Evolutionary conservation across 92 coral and sea anemone genomes (phyloP).

Genomic region (Pocillopora meandrina): DNA sequence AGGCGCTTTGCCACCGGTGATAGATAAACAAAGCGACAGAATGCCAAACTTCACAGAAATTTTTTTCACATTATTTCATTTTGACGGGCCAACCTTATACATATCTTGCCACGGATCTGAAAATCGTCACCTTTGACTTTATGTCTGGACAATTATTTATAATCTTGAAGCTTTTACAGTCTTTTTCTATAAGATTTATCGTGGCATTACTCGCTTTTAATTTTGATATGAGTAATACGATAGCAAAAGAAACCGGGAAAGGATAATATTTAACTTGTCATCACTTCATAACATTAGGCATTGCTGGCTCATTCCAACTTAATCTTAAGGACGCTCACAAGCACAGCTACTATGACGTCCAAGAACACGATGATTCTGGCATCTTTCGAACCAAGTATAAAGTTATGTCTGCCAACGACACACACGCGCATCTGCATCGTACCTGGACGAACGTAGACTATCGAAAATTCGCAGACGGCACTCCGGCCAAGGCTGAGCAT

Average conservation of each 20-base stretch:
- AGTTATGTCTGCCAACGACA: slow-evolving; percentile 55
- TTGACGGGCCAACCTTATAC: too few species aligned
- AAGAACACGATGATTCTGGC: slow-evolving; percentile 89
- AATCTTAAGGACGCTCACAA: slow-evolving; percentile 44
- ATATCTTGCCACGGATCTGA: too few species aligned
- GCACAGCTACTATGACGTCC: slow-evolving; percentile 26
- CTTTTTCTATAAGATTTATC: too few species aligned
- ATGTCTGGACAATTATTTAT: too few species aligned
- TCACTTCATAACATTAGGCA: slow-evolving; percentile 38
- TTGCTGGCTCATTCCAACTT: slow-evolving; percentile 70
- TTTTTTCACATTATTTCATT: too few species aligned
- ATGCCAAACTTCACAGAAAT: too few species aligned
- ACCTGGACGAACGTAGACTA: slow-evolving; percentile 83
- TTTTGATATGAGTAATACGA: not conserved
- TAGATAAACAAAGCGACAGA: too few species aligned
- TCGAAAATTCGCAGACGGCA: slow-evolving; percentile 69
- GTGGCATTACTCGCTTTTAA: too few species aligned
- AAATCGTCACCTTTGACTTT: too few species aligned
- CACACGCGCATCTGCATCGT: slow-evolving; percentile 62
- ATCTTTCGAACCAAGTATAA: slow-evolving; percentile 61
- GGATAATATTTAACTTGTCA: too few species aligned
- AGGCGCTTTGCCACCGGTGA: too few species aligned
- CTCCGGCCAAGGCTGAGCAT: slow-evolving; percentile 75
- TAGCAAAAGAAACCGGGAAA: not conserved
- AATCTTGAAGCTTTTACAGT: too few species aligned